phyloP scores from a whole-genome alignment of 2,888 invertebrate genomes.

The Ochropleura leucogaster region DNA sequence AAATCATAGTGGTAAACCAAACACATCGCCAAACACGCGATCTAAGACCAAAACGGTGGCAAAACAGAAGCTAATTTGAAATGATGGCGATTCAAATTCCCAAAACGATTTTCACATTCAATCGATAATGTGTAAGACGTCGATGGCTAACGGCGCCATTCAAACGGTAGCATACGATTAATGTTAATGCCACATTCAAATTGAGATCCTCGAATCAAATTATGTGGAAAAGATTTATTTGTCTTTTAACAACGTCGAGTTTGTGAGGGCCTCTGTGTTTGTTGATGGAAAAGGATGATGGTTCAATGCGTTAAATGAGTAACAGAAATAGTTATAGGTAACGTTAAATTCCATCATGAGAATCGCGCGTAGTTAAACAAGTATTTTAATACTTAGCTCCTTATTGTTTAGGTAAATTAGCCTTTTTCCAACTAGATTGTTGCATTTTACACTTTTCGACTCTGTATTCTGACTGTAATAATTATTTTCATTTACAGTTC shows the following conservation, averaged over 20 bases:
- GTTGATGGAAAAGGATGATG: not conserved
- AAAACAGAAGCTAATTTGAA: slow-evolving; percentile 58
- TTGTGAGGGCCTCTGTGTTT: not conserved
- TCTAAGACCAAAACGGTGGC: slow-evolving; percentile 34
- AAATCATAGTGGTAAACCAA: slow-evolving; percentile 22
- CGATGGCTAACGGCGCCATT: slow-evolving; percentile 58
- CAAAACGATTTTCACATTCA: slow-evolving; percentile 52
- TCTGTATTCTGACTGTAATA: not conserved
- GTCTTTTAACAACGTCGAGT: slow-evolving; percentile 12
- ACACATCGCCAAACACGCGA: slow-evolving; percentile 51
- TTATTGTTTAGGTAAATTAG: not conserved
- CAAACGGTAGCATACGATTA: slow-evolving; percentile 53
- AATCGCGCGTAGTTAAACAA: not conserved
- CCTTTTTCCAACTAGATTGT: not conserved
- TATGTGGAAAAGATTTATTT: slow-evolving; percentile 31
- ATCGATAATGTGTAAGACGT: slow-evolving; percentile 50
- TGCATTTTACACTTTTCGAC: not conserved
- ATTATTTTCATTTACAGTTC: slow-evolving; percentile 4
- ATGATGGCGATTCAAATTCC: slow-evolving; percentile 45
- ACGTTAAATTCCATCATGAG: not conserved
- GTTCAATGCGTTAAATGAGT: not conserved
- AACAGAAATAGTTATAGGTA: not conserved
- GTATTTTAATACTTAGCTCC: not conserved
- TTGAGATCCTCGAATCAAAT: slow-evolving; percentile 37
- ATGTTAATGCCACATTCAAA: slow-evolving; percentile 51